Evolutionary conservation across 1,140 invertebrate species (phyloP).

Genomic region (Psilanteris sp.): DNA sequence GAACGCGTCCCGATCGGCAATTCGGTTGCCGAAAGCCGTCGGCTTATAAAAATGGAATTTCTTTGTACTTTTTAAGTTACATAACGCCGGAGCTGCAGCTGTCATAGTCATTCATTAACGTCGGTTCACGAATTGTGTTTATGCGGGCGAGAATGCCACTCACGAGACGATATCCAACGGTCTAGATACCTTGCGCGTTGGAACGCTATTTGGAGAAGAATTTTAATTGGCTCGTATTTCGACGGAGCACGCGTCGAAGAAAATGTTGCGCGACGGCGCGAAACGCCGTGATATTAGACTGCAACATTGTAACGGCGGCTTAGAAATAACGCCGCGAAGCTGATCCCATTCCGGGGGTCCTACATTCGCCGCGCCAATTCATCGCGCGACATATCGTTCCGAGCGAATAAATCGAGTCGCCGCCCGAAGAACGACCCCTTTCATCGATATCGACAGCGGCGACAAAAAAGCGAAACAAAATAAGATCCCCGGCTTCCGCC

Average conservation of each 20-base stretch:
- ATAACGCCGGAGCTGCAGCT: slow-evolving; percentile 60
- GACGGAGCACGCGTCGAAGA: slow-evolving; percentile 1
- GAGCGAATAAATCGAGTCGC: too few relatives aligned
- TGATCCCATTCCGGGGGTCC: too few relatives aligned
- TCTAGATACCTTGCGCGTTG: slow-evolving; percentile 40
- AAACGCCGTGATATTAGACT: too few relatives aligned
- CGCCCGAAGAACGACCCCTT: slow-evolving; percentile 5
- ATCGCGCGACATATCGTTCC: too few relatives aligned
- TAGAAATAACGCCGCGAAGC: too few relatives aligned
- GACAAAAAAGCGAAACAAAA: slow-evolving; percentile 14
- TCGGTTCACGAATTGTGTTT: slow-evolving; percentile 55
- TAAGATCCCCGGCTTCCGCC: slow-evolving; percentile 15
- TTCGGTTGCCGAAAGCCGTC: too few relatives aligned
- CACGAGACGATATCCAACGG: slow-evolving; percentile 38
- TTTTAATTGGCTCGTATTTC: slow-evolving; percentile 52
- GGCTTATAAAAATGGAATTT: slow-evolving; percentile 27
- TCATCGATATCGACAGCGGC: slow-evolving; percentile 6
- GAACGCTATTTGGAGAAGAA: slow-evolving; percentile 45
- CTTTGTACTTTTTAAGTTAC: slow-evolving; percentile 43
- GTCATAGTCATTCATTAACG: slow-evolving; percentile 63
- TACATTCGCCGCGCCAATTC: too few relatives aligned
- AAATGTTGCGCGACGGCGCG: too few relatives aligned
- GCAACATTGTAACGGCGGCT: too few relatives aligned
- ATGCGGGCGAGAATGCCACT: slow-evolving; percentile 49
- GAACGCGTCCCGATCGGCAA: too few relatives aligned